Evolutionary conservation across 2,888 invertebrate genomes (phyloP).

Genomic region (Petrolisthes cinctipes): DNA sequence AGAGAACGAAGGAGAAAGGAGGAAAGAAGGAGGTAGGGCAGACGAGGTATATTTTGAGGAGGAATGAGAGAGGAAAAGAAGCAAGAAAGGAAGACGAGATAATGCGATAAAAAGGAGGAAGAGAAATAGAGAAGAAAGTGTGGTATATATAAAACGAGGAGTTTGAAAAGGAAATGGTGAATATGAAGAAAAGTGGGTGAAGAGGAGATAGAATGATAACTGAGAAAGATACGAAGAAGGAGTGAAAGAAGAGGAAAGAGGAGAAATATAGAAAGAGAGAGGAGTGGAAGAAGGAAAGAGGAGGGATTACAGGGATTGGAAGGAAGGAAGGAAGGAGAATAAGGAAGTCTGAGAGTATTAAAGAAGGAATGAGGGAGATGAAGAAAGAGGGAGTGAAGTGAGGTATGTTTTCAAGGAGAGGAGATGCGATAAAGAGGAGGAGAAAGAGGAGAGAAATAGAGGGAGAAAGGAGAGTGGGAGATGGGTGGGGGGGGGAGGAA

Average conservation of each 20-base stretch:
- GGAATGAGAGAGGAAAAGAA: background rate
- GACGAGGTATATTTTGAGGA: background rate
- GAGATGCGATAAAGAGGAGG: background rate
- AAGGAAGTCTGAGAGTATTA: background rate
- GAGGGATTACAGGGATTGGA: background rate
- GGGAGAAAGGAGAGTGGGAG: background rate
- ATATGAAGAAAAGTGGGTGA: background rate
- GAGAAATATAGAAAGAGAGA: background rate
- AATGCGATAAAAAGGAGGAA: background rate
- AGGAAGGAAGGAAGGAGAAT: background rate
- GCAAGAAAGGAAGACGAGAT: slow-evolving; percentile 1
- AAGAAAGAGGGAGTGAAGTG: slow-evolving; percentile 6
- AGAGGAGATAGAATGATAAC: background rate
- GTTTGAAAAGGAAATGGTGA: background rate
- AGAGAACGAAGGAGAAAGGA: background rate
- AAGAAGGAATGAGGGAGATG: slow-evolving; percentile 3
- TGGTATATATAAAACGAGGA: background rate
- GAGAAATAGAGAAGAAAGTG: background rate
- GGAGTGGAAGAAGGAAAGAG: background rate
- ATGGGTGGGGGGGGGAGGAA: background rate
- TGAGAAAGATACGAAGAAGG: background rate
- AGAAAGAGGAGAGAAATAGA: background rate
- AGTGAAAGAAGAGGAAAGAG: background rate
- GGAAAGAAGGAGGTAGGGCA: background rate
- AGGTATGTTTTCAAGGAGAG: background rate